Percentiles rank a stretch among this genome's conserved stretches.
These are phyloP conservation scores for Drosophila ezoana DNA, from an alignment of 2,888 invertebrate species.

Conservation along the genomic window DNA sequence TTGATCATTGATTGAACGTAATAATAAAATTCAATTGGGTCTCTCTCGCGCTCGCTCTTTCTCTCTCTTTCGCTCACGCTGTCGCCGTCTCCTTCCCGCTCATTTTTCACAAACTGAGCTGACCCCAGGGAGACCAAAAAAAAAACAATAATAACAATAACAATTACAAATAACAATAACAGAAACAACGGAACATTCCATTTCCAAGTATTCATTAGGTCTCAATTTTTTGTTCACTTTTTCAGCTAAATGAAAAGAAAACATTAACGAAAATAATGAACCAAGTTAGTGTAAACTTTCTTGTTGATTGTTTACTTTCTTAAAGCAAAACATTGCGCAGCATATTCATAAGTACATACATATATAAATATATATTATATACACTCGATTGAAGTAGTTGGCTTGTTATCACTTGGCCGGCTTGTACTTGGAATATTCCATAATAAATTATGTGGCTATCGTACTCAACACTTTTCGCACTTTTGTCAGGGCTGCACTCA, in stretches of 20 bases:
- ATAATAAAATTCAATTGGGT: constrained; percentile 82
- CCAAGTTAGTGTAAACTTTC: constrained; percentile 44
- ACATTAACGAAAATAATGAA: constrained; percentile 9
- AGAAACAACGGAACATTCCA: constrained; percentile 75
- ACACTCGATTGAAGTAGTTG: constrained; percentile 32
- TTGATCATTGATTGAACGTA: constrained; percentile 85
- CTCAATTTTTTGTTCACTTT: constrained; percentile 6
- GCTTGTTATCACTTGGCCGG: constrained; percentile 44
- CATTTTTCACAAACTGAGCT: constrained; percentile 53
- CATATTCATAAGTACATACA: not conserved
- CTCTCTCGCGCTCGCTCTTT: constrained; percentile 33
- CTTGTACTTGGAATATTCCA: constrained; percentile 71
- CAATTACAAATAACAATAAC: constrained; percentile 51
- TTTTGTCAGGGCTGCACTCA: constrained; percentile 64
- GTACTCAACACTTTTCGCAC: constrained; percentile 71
- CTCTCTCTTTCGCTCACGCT: constrained; percentile 11
- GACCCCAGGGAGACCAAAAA: constrained; percentile 59
- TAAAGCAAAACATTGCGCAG: constrained; percentile 11
- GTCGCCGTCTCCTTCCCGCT: constrained; percentile 16
- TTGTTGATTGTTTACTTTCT: constrained; percentile 69
- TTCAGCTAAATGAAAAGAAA: constrained; percentile 11
- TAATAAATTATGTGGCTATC: constrained; percentile 66
- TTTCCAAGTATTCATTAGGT: constrained; percentile 65
- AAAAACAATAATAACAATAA: constrained; percentile 48
- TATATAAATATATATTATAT: not conserved